Evolutionary conservation across 1,140 invertebrate genomes (phyloP).

Genomic region (Drosophila varians): DNA sequence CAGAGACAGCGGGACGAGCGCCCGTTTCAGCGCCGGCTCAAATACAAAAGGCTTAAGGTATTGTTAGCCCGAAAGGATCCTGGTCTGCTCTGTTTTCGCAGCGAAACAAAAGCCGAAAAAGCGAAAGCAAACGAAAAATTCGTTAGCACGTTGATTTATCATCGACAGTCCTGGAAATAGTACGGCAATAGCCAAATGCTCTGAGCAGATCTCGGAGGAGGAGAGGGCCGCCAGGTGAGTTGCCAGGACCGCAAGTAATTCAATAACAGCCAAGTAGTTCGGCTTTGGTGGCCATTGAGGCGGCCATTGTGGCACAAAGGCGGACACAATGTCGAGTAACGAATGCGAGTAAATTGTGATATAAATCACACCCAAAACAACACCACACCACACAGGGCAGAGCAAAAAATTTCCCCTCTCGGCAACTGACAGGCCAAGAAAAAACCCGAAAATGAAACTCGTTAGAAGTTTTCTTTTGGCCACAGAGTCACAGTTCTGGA

Average conservation of each 20-base stretch:
- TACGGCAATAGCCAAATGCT: not conserved
- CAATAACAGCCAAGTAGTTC: slow-evolving; percentile 58
- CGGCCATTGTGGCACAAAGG: slow-evolving; percentile 6
- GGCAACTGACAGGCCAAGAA: slow-evolving; percentile 58
- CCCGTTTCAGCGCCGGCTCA: too few species aligned
- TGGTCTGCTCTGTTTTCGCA: slow-evolving; percentile 6
- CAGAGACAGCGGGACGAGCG: not conserved
- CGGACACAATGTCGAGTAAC: slow-evolving; percentile 30
- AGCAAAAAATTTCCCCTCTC: slow-evolving; percentile 51
- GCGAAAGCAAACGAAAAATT: slow-evolving; percentile 56
- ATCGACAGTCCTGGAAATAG: slow-evolving; percentile 49
- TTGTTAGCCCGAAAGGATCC: slow-evolving; percentile 40
- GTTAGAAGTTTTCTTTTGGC: slow-evolving; percentile 61
- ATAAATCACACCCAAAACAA: slow-evolving; percentile 69
- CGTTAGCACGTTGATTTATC: slow-evolving; percentile 75
- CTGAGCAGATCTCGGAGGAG: not conserved
- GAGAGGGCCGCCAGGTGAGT: slow-evolving; percentile 35
- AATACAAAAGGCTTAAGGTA: slow-evolving; percentile 67
- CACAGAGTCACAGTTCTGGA: slow-evolving; percentile 45
- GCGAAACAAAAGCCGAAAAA: slow-evolving; percentile 43
- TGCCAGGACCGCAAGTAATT: slow-evolving; percentile 54
- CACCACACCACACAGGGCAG: not conserved
- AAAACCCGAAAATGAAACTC: slow-evolving; percentile 62
- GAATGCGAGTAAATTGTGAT: slow-evolving; percentile 76
- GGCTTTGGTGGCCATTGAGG: not conserved